phyloP scores from a whole-genome alignment of 2,797 vertebrate genomes.

The Oreochromis grahami region DNA sequence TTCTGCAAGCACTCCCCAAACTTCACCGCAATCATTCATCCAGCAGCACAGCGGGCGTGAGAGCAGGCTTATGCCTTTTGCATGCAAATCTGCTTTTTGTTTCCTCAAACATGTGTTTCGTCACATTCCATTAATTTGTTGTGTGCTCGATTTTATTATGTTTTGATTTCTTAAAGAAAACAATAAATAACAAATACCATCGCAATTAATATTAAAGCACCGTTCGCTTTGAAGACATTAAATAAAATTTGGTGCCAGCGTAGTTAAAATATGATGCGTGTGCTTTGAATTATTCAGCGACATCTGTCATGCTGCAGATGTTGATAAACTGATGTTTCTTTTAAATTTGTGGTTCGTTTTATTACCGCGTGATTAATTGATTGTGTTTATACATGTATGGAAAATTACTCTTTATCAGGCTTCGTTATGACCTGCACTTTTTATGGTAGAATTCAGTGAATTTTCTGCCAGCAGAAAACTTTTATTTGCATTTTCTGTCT shows the following conservation, averaged over 20 bases:
- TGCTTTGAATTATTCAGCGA: conserved; percentile 7
- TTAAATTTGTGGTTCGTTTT: background rate
- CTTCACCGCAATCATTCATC: conserved; percentile 1
- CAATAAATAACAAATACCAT: background rate
- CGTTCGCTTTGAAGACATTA: background rate
- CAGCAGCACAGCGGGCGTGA: background rate
- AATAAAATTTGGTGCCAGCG: background rate
- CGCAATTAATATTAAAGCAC: background rate
- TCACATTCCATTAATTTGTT: background rate
- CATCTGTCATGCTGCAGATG: conserved; percentile 19
- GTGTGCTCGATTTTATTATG: background rate
- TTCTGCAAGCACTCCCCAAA: background rate
- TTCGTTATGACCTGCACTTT: background rate
- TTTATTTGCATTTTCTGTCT: background rate
- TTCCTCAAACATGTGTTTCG: background rate
- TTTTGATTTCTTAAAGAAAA: background rate
- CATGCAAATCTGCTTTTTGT: conserved; percentile 10
- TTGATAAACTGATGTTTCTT: background rate
- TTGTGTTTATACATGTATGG: background rate
- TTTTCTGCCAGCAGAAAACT: background rate
- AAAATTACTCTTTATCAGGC: background rate
- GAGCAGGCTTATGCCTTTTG: background rate
- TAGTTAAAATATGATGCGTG: background rate
- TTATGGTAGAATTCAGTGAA: background rate
- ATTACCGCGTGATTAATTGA: background rate